phyloP scores from a whole-genome alignment of 2,113 vertebrate genomes.

The Sinosuthora webbiana region DNA sequence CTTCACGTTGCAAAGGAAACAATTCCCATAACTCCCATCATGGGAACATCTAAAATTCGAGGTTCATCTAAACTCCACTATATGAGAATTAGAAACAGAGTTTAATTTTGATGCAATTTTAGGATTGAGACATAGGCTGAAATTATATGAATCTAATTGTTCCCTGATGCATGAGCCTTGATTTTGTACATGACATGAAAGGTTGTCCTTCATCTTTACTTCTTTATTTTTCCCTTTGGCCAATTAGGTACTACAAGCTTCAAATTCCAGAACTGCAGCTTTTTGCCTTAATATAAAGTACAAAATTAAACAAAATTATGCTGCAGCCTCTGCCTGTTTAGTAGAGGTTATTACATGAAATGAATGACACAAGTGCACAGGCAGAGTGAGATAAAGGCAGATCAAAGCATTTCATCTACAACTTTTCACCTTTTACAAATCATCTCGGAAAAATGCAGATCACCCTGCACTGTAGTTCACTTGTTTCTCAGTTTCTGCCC shows the following conservation, averaged over 20 bases:
- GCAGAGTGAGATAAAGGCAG: not conserved
- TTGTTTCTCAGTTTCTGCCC: not conserved
- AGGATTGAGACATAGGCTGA: not conserved
- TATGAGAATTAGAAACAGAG: not conserved
- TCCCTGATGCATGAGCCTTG: not conserved
- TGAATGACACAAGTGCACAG: not conserved
- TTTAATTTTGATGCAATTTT: not conserved
- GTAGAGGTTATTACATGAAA: not conserved
- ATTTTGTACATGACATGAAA: not conserved
- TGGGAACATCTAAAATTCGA: not conserved
- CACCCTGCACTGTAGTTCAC: not conserved
- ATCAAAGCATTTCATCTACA: not conserved
- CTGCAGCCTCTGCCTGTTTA: not conserved
- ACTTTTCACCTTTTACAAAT: not conserved
- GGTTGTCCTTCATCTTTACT: not conserved
- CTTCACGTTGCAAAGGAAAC: not conserved
- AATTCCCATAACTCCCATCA: not conserved
- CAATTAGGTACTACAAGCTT: not conserved
- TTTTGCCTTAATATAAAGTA: not conserved
- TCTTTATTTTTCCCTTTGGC: not conserved
- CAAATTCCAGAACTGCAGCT: not conserved
- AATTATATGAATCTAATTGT: not conserved
- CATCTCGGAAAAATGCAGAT: not conserved
- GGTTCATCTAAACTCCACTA: not conserved
- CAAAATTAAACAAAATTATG: not conserved